phyloP scores from a whole-genome alignment of 2,888 invertebrate genomes.

The Zaprionus bogoriensis region DNA sequence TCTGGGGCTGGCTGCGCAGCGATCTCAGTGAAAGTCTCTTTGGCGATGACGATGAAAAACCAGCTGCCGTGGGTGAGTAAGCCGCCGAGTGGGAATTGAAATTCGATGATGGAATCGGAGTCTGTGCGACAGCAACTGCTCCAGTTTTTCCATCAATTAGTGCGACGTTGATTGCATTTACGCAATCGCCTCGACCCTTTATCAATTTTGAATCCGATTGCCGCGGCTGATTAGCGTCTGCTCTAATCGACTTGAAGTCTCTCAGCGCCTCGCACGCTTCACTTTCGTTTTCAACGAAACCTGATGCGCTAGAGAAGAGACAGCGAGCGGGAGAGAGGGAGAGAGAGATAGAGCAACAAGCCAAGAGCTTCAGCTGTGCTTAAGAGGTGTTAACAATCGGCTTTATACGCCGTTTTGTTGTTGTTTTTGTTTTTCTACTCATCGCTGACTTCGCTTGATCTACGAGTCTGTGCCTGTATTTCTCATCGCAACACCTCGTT shows the following conservation, averaged over 20 bases:
- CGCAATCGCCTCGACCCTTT: slow-evolving; percentile 18
- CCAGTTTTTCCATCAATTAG: slow-evolving; percentile 49
- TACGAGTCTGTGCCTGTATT: slow-evolving; percentile 16
- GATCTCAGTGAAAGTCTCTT: slow-evolving; percentile 79
- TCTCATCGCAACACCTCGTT: slow-evolving; percentile 30
- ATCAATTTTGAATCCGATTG: slow-evolving; percentile 26
- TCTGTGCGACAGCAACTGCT: slow-evolving; percentile 1
- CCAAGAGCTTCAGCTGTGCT: no score
- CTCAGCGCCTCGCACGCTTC: slow-evolving; percentile 35
- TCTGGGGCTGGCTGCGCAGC: slow-evolving; percentile 80
- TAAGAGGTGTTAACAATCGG: slow-evolving; percentile 53
- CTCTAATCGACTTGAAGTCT: slow-evolving; percentile 43
- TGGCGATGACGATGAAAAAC: slow-evolving; percentile 58
- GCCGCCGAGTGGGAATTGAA: no score
- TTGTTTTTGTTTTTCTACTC: slow-evolving; percentile 1
- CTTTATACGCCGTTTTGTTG: slow-evolving; percentile 15
- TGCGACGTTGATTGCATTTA: slow-evolving; percentile 35
- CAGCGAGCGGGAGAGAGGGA: slow-evolving; percentile 9
- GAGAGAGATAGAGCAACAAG: slow-evolving; percentile 26
- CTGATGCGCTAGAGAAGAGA: slow-evolving; percentile 29
- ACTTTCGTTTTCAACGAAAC: slow-evolving; percentile 77
- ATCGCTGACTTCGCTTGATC: slow-evolving; percentile 18
- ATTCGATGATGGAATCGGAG: no score
- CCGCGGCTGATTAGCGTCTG: slow-evolving; percentile 55
- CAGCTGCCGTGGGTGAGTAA: slow-evolving; percentile 67